phyloP scores from a whole-genome alignment of 2,113 vertebrate genomes.

The Corynorhinus townsendii region DNA sequence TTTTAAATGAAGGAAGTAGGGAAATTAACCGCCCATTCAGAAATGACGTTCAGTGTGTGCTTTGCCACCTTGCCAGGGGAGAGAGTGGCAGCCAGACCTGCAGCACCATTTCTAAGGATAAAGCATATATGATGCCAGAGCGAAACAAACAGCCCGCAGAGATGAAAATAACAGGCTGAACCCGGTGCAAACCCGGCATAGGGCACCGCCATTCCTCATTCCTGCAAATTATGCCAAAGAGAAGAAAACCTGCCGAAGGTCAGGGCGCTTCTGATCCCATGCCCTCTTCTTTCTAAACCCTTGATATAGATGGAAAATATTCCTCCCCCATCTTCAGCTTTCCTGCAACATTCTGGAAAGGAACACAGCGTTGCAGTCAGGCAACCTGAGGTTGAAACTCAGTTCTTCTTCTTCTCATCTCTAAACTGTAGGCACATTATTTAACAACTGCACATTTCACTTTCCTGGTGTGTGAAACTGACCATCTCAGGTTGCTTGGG shows the following conservation, averaged over 20 bases:
- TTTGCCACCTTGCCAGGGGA: not conserved
- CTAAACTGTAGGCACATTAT: constrained; percentile 4
- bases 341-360: not conserved
- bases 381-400: not conserved
- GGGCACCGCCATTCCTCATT: not conserved
- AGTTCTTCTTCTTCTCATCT: not conserved
- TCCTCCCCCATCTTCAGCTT: not conserved
- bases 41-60: not conserved
- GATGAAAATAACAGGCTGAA: not conserved
- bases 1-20: not conserved
- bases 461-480: not conserved
- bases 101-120: not conserved
- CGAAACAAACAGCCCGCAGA: not conserved
- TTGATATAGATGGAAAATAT: not conserved
- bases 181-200: accelerated
- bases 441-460: not conserved
- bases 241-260: not conserved
- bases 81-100: not conserved
- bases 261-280: not conserved
- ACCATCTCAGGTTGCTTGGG: not conserved
- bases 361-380: not conserved
- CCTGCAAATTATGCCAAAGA: not conserved
- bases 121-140: not conserved
- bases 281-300: not conserved
- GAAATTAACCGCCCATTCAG: not conserved